Evolutionary conservation across 2,113 vertebrate species (phyloP), one percentile per base, ranked within the genome.

Genomic region (Bucco capensis): DNA sequence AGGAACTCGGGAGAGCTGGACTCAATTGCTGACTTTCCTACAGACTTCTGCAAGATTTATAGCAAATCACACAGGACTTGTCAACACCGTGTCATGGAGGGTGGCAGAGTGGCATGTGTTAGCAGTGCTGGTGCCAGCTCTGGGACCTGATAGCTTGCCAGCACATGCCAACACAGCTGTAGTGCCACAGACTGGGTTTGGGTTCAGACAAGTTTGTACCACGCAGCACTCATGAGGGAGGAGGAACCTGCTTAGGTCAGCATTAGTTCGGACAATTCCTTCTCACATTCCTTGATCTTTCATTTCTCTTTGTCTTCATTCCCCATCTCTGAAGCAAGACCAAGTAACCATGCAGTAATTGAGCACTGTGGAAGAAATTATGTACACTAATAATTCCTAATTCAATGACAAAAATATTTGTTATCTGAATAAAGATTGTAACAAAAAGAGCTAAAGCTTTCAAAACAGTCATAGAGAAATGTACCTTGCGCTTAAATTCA

Each of bases 51-150:
- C 42, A 60, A 57, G 47, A 61, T 19, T 50, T 18, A 15, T 0
- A 1, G 37, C 14, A 80, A 76, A 58, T 71, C 46, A 35, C 0
- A 0, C 14, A 50, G 30, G 25, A 46, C 5, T 3, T 49, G 25
- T 46, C 64, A 40, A 23, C 8, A 16, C 19, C 0, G 2, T 0
- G 2, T 54, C 28, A 35, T 30, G 24, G 40, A n/a, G 19, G 21
- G 40, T 33, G 30, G 21, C 30, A 0, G 13, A 38, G 28, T 0
- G 3, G 10, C 4, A 1, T 13, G 11, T 1, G 2, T 53, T 22
- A 53, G 33, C 49, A 51, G 49, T 0, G 1, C 49, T 62, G 33
- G 22, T 1, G 0, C 56, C 50, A 40, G 25, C 30, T 19, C 44
- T 58, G 33, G 22, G 56, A 47, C 33, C 6, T 0, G 0, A 10